Base-by-base conservation (phyloP, 2,888 invertebrate species). In the Arctia plantaginis region DNA sequence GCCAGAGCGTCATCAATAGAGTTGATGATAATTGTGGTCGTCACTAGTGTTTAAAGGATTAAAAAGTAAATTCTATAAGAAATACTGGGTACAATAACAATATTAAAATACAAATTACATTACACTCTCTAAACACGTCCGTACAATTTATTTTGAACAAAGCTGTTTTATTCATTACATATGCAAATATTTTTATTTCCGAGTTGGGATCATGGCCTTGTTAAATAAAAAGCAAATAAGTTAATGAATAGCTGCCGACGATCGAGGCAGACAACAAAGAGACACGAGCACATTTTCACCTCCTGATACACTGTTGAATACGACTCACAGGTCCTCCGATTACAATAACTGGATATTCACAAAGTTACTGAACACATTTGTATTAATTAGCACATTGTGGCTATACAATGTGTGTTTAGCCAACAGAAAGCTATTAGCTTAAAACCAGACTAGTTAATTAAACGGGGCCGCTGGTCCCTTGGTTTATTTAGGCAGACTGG, bases 121-220 rank as follows among this genome's bases (percentile, higher is more conserved):
- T 15, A n/a, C 23, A n/a, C 27, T 30, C 59, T 30, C 30, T 62
- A 8, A 62, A 62, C 59, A 62, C 30, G 27, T 62, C 30, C 59
- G 59, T 62, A 62, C 4, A 30, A 30, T 62, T 27, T 62, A 27
- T 27, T 62, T 62, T 13, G 27, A 27, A 62, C 27, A 27, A 30
- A 62, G 59, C 8, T 47, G 13, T 67, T 67, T 47, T 30, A 44
- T 44, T 44, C 23, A 27, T 20, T 30, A 23, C 4, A 20, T 47
- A 67, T 44, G 44, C 18, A 67, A 67, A 67, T 67, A 47, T 47
- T 67, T 41, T 67, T 13, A 62, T n/a, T 55, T 55, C 55, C 55
- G 55, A n/a, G 55, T 13, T 55, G n/a, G n/a, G 55, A 44, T 20
- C 18, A 13, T 47, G 30, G 30, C 67, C 67, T 67, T 67, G 44